A percentile compares a stretch with the other conserved stretches of the same genome.
Conservation (phyloP, 2,888 invertebrate species). For the Ptycholaimellus sp. region DNA sequence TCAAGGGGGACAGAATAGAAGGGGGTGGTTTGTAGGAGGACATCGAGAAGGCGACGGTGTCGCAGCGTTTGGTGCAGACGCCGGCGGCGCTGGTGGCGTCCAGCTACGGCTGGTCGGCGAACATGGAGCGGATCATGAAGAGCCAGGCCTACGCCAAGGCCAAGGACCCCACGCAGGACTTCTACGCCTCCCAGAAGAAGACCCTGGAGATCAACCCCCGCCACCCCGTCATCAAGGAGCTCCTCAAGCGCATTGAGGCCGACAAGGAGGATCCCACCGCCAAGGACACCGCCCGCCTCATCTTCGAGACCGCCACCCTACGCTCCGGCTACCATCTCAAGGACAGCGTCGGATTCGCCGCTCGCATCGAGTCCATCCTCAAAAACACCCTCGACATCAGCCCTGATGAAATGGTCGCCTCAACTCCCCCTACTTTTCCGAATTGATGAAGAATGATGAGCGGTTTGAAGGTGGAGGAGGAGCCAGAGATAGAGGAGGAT, state of each 20-base stretch:
- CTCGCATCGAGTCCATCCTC: constrained; percentile 69
- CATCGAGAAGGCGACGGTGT: constrained; percentile 52
- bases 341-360: constrained; percentile 57
- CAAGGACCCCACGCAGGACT: constrained; percentile 50
- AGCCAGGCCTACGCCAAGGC: constrained; percentile 79
- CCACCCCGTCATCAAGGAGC: constrained; percentile 76
- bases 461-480: constrained; percentile 42
- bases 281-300: constrained; percentile 56
- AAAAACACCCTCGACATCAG: constrained; percentile 28
- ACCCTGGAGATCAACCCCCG: constrained; percentile 86
- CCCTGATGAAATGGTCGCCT: constrained; percentile 17
- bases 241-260: constrained; percentile 51
- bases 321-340: constrained; percentile 74
- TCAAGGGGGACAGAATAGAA: neutral
- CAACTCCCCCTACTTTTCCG: neutral
- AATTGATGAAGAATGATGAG: constrained; percentile 2
- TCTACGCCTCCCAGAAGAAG: constrained; percentile 67
- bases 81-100: constrained; percentile 88
- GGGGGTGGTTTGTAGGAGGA: constrained; percentile 5
- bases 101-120: constrained; percentile 94
- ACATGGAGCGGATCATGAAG: constrained; percentile 80
- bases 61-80: constrained; percentile 63
- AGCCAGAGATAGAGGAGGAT: constrained; percentile 17
- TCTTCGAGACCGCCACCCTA: constrained; percentile 73
- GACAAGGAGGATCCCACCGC: constrained; percentile 53